phyloP scores from a whole-genome alignment of 2,113 vertebrate genomes.

The Gasterosteus nipponicus region DNA sequence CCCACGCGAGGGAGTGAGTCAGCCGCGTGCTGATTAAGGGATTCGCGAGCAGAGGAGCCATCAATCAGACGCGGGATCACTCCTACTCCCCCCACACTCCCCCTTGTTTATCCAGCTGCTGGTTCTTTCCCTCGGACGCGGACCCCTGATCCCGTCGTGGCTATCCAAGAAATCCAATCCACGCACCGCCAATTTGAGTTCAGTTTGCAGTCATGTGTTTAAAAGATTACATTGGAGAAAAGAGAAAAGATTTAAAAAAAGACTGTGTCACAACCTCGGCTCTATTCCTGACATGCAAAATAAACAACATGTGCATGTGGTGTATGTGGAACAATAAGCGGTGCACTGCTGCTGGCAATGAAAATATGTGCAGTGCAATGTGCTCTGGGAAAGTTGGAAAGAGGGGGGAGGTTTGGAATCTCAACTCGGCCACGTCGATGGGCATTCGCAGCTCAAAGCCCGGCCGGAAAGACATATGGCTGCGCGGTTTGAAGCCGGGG shows the following conservation, averaged over 20 bases:
- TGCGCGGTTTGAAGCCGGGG: conserved; percentile 37
- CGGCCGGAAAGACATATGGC: conserved; percentile 45
- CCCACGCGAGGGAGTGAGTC: conserved; percentile 50
- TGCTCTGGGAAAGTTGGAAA: conserved; percentile 42
- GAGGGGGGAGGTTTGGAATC: not conserved
- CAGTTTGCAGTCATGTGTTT: conserved; percentile 39
- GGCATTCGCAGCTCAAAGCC: conserved; percentile 43
- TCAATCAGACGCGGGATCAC: conserved; percentile 58
- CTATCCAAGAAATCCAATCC: conserved; percentile 38
- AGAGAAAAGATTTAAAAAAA: not conserved
- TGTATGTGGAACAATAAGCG: conserved; percentile 33
- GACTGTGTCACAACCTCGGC: conserved; percentile 34
- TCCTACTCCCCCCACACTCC: conserved; percentile 34
- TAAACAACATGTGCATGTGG: conserved; percentile 37
- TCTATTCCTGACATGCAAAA: conserved; percentile 52
- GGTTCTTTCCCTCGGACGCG: conserved; percentile 8
- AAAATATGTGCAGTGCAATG: conserved; percentile 20
- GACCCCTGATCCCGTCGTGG: conserved; percentile 60
- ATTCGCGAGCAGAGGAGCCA: conserved; percentile 50
- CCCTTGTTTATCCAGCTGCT: conserved; percentile 63
- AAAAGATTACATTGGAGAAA: conserved; percentile 16
- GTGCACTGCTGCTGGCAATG: conserved; percentile 15
- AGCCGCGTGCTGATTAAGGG: conserved; percentile 63
- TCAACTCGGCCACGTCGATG: conserved; percentile 41
- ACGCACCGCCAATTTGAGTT: conserved; percentile 1